These are phyloP conservation scores for Tetranychus cinnabarinus DNA, from an alignment of 1,140 invertebrate genomes.

Conservation along the genomic window DNA sequence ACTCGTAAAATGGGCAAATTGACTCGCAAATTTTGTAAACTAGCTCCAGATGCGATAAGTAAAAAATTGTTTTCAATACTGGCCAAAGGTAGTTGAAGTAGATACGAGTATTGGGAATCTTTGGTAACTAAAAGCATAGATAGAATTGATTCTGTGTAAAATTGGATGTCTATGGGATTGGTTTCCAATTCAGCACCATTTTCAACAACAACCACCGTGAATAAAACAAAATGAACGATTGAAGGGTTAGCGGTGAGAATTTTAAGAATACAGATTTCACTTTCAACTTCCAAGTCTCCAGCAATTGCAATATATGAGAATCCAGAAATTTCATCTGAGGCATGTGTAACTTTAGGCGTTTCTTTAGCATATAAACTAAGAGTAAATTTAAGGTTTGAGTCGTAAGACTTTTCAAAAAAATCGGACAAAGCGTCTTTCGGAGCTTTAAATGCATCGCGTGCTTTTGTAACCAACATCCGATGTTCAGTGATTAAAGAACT, in stretches of 20 bases:
- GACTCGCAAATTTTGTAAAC: background rate
- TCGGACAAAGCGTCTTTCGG: background rate
- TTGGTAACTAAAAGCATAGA: conserved; percentile 37
- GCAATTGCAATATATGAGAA: conserved; percentile 7
- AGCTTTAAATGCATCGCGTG: conserved; percentile 39
- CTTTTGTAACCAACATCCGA: conserved; percentile 36
- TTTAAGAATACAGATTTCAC: background rate
- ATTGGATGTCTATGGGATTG: conserved; percentile 38
- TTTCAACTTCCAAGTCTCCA: conserved; percentile 3
- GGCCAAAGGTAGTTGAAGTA: background rate
- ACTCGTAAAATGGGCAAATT: background rate
- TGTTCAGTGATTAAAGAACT: conserved; percentile 61
- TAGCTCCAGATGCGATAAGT: background rate
- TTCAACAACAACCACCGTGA: background rate
- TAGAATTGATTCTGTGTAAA: conserved; percentile 50
- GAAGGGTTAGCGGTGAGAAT: background rate
- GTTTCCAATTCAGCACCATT: conserved; percentile 12
- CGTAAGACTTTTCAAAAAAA: background rate
- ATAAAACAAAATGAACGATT: background rate
- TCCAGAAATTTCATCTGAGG: background rate
- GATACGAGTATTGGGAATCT: background rate
- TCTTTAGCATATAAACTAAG: background rate
- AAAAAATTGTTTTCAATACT: background rate
- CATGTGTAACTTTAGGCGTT: background rate
- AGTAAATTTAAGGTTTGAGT: background rate